Percentiles rank a stretch among this genome's conserved stretches.
Evolutionary conservation across 1,140 invertebrate genomes (phyloP).

Genomic region (Ostrea denselamellosa): DNA sequence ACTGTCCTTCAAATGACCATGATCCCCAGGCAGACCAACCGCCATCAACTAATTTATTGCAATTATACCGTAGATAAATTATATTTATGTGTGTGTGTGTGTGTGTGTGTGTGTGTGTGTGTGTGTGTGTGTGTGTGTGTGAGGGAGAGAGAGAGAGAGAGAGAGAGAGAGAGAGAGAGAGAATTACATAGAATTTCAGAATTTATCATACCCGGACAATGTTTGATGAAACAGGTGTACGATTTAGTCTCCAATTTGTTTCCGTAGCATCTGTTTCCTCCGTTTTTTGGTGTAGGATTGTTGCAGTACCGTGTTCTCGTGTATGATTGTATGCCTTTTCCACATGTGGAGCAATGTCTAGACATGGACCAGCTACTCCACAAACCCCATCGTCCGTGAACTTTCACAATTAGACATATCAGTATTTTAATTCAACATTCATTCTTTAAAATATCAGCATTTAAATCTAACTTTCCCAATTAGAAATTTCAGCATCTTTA

Average conservation of each 20-base stretch:
- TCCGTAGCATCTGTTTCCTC: neutral
- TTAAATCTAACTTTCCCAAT: too few relatives aligned
- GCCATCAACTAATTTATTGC: neutral
- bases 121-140: too few relatives aligned
- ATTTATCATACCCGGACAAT: neutral
- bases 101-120: too few relatives aligned
- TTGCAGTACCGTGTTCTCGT: neutral
- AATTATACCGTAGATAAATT: neutral
- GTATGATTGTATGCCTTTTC: neutral
- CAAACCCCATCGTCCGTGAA: neutral
- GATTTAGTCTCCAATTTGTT: neutral
- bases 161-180: too few relatives aligned
- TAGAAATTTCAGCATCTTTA: too few relatives aligned
- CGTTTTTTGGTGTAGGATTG: neutral
- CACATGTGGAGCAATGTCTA: neutral
- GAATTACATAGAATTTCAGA: too few relatives aligned
- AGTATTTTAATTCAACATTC: neutral
- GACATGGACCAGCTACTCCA: constrained; percentile 5
- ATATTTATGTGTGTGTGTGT: neutral
- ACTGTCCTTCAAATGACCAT: neutral
- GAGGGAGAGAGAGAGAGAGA: too few relatives aligned
- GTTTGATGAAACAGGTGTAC: neutral
- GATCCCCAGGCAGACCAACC: neutral
- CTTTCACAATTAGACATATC: neutral
- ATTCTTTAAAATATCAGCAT: neutral